phyloP scores from a whole-genome alignment of 2,113 vertebrate species.

The Antigone vipio region DNA sequence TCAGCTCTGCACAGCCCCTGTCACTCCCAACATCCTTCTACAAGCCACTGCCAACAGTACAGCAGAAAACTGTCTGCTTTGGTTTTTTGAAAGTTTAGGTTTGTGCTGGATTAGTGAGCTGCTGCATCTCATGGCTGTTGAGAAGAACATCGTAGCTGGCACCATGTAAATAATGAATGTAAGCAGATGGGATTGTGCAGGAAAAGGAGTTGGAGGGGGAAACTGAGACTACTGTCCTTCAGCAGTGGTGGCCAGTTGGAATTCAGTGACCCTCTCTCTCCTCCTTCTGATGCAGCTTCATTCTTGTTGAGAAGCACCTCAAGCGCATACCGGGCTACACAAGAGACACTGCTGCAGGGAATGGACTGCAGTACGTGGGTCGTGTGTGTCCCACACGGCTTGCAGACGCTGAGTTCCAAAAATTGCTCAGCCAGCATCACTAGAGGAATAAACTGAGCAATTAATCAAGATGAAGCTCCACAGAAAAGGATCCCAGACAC shows the following conservation, averaged over 20 bases:
- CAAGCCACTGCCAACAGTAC: background rate
- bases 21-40: background rate
- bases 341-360: background rate
- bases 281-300: background rate
- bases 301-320: background rate
- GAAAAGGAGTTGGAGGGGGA: background rate
- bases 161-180: background rate
- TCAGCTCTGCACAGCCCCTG: background rate
- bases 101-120: background rate
- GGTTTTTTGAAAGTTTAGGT: background rate
- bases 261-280: background rate
- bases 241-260: background rate
- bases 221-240: background rate
- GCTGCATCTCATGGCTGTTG: background rate
- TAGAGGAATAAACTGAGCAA: background rate
- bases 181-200: background rate
- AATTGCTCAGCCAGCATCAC: background rate
- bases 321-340: background rate
- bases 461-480: background rate
- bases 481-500: background rate
- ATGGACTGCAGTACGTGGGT: rapidly evolving
- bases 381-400: background rate
- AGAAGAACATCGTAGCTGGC: background rate
- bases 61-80: background rate
- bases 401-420: background rate